phyloP scores from a whole-genome alignment of 2,888 invertebrate species.

The Oligia latruncula region DNA sequence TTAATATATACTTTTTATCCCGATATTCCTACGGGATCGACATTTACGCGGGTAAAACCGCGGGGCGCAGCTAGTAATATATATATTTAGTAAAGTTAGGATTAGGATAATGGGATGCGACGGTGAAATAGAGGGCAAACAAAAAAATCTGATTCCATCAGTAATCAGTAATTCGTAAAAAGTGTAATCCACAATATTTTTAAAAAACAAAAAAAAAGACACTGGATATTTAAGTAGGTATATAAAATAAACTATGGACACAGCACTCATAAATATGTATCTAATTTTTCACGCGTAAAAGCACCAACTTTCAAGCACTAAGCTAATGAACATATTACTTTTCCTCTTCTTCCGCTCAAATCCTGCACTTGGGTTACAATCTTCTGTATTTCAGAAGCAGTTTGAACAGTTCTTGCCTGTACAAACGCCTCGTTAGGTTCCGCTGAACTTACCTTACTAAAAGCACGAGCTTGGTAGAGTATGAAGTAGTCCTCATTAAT shows the following conservation, averaged over 20 bases:
- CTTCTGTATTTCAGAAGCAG: slow-evolving; percentile 12
- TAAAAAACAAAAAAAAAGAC: not conserved
- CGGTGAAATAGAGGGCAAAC: too few species aligned
- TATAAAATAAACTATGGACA: not conserved
- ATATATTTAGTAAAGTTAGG: too few species aligned
- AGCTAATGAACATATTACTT: not conserved
- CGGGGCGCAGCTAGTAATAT: too few species aligned
- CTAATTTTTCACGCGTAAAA: not conserved
- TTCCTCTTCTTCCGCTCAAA: not conserved
- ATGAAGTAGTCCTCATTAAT: slow-evolving; percentile 21
- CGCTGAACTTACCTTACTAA: not conserved
- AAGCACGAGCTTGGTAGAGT: not conserved
- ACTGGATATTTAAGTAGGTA: not conserved
- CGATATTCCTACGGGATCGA: too few species aligned
- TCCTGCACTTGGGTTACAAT: not conserved
- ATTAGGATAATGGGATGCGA: too few species aligned
- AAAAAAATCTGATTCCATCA: too few species aligned
- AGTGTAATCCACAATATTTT: too few species aligned
- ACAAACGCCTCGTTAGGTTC: not conserved
- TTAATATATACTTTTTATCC: too few species aligned
- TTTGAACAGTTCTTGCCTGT: slow-evolving; percentile 12
- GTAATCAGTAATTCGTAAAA: too few species aligned
- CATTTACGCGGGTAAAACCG: too few species aligned
- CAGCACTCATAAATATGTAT: not conserved
- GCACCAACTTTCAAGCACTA: not conserved